Evolutionary conservation across 2,113 vertebrate species (phyloP), one percentile per base, ranked within the genome.

Genomic region (Eupsittula cactorum): DNA sequence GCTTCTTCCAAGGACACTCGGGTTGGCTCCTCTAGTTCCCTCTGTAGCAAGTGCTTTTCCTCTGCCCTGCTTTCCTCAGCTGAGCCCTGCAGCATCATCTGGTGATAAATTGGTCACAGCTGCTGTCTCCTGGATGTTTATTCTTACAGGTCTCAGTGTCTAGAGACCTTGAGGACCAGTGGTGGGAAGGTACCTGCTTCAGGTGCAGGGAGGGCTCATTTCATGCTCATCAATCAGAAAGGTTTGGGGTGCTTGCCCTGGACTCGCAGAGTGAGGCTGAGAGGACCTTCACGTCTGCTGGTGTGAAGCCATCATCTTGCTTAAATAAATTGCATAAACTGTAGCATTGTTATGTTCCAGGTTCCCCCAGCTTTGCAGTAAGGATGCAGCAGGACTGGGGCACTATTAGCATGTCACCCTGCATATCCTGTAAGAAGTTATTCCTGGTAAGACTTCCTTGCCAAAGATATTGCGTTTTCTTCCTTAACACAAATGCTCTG

Each of bases 61-160:
- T 91, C 41, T 95, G 85, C 83, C 74, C 87, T 94, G 78, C n/a
- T 84, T 29, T 83, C 92, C 73, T 92, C 95, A 94, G n/a, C 90
- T 75, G 92, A 92, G 90, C 95, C 95, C 95, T 77, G 90, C 92
- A 95, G 95, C 95, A 88, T n/a, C 96, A 91, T 97, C 95, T 33
- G 1, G 80, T 92, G 84, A 86, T 92, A 98, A 98, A 93, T 97
- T 96, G 97, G 97, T 97, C 95, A 92, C 94, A 33, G 20, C 96
- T 91, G 92, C 95, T 94, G 46, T 88, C 92, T 52, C 82, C 86
- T 94, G 93, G 93, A 94, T 96, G 71, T 94, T 92, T 91, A 71
- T 97, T 96, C 90, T 95, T 92, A 82, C 88, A 78, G 29, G 37
- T 93, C 86, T 95, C 33, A 6, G 21, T 93, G 81, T 97, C 90